phyloP scores from a whole-genome alignment of 2,113 vertebrate genomes.

The Corvus cornix region DNA sequence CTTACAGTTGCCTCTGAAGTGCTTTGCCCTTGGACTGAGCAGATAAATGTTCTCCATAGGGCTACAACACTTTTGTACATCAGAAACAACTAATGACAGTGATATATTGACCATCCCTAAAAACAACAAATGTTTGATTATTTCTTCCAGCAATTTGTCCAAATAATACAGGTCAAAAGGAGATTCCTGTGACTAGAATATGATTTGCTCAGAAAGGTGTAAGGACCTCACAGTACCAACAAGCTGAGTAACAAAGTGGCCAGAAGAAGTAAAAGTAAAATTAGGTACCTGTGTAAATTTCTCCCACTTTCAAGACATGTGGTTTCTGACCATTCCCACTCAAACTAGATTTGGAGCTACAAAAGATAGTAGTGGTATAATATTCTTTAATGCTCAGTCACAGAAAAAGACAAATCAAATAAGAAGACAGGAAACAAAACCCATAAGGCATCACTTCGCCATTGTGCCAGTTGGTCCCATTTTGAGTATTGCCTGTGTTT shows the following conservation, averaged over 20 bases:
- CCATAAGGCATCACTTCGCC: not conserved
- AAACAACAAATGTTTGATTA: not conserved
- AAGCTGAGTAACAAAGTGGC: not conserved
- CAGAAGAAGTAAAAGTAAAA: not conserved
- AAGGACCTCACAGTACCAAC: not conserved
- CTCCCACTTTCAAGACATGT: not conserved
- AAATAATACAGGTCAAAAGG: not conserved
- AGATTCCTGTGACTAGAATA: not conserved
- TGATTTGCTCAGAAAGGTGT: not conserved
- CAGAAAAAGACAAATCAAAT: not conserved
- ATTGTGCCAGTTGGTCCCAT: not conserved
- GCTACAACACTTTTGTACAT: not conserved
- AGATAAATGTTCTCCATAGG: not conserved
- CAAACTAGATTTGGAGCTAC: not conserved
- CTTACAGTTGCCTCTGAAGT: not conserved
- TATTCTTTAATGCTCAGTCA: not conserved
- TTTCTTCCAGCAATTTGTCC: not conserved
- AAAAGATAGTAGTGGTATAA: not conserved
- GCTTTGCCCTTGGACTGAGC: not conserved
- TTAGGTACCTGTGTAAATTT: not conserved
- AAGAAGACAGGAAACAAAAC: not conserved
- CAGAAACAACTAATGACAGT: not conserved
- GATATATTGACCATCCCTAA: not conserved
- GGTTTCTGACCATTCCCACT: not conserved
- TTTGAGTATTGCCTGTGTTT: not conserved